Base-by-base conservation (phyloP, 2,888 invertebrate genomes). In the Proisotoma minuta region DNA sequence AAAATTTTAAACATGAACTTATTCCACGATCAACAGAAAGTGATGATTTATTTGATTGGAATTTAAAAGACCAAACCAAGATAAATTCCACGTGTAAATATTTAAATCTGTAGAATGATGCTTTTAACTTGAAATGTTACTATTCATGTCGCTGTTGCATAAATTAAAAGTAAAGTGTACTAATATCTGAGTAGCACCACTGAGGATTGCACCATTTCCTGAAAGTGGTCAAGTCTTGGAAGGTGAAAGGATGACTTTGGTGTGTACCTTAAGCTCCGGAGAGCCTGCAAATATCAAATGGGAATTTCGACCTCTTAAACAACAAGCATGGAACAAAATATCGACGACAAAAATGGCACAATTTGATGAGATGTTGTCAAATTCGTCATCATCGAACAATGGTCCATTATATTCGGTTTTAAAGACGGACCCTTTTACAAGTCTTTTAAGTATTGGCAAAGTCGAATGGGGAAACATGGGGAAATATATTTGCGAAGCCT, bases 401-500 rank as follows among this genome's bases (percentile, higher is more conserved):
- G 10, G 10, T 18, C 23, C 53, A 22, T 75, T 68, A n/a, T 73
- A 72, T 65, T 69, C 63, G 34, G 69, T 71, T 27, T 59, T 69
- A 48, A 71, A 69, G 48, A 71, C 73, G 61, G 87, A 88, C 82
- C 83, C 84, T 77, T 88, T 86, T 80, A 74, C 72, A 27, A 67
- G 67, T 57, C 63, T 73, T 10, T 59, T 74, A 50, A 69, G 68
- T 58, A 72, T 74, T 60, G 61, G 67, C 12, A 63, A 65, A 2
- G 78, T 79, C 3, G 78, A 78, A 18, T 77, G 77, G 59, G 75
- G 76, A 48, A 70, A 72, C 56, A 66, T 68, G 15, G 74, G 73
- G 8, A 53, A 47, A 4, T 74, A 73, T 59, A 61, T 64, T 57
- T 74, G 74, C 52, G 63, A 65, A 3, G 73, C 72, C 8, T 59